phyloP scores from a whole-genome alignment of 1,140 invertebrate species.

The Hormaphis cornu region DNA sequence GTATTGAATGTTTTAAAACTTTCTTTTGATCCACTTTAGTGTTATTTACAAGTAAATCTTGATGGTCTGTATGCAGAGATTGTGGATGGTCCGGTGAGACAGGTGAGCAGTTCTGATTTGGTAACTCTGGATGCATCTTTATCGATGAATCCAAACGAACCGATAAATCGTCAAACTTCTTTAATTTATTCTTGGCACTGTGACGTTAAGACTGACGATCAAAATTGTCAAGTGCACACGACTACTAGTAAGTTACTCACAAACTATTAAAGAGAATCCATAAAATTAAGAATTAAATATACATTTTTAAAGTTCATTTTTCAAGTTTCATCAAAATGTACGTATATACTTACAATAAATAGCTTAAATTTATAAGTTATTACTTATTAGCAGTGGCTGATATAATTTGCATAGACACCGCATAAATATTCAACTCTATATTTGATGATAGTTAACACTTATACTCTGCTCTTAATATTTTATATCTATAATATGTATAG shows the following conservation, averaged over 20 bases:
- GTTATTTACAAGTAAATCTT: not conserved
- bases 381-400: no score
- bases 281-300: not conserved
- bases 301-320: no score
- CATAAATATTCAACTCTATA: no score
- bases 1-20: not conserved
- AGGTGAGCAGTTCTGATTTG: not conserved
- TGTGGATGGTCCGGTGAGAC: not conserved
- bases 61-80: not conserved
- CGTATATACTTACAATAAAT: no score
- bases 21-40: not conserved
- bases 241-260: not conserved
- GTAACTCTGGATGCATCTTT: not conserved
- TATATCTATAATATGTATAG: no score
- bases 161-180: not conserved
- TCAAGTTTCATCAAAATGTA: no score
- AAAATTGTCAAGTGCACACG: not conserved
- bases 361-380: no score
- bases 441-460: no score
- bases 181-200: not conserved
- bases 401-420: no score
- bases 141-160: constrained; percentile 10
- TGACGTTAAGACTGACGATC: not conserved
- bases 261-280: not conserved
- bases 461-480: no score